Base-by-base conservation (phyloP, 2,113 vertebrate species). In the Tachuris rubrigastra region DNA sequence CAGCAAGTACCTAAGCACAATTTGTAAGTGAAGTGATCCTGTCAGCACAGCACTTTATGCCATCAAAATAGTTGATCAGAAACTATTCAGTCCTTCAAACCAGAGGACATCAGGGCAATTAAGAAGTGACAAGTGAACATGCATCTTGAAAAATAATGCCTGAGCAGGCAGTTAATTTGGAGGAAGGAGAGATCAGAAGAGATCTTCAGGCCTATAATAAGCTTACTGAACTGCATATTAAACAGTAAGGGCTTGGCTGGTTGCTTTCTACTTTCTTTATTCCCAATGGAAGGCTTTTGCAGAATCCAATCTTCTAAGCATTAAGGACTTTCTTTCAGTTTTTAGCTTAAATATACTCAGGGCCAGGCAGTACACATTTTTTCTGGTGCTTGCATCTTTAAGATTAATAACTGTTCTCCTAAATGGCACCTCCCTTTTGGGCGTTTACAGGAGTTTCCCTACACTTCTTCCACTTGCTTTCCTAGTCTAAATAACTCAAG, bases 381-480 rank as follows among this genome's bases (percentile, higher is more conserved):
- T 71, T 22, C 35, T 65, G 35, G 17, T 42, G 49, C 15, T 30
- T 0, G 0, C 6, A 56, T 31, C 27, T 72, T 49, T 39, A 50
- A 12, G 11, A 30, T 49, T 22, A 56, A 46, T 42, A 75, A 59
- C 12, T 13, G 16, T 49, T 87, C 50, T 35, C 33, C 24, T 30
- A 41, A 85, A 71, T 4, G 3, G 1, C 52, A 56, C 39, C 58
- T 46, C 39, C 20, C 15, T 71, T 50, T 78, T 62, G 13, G 20
- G 22, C 1, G 0, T 50, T 78, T 66, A 46, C 22, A 58, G 41
- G 41, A 91, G 17, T 58, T 8, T 1, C 20, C 59, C 24, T 60
- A 10, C 28, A 55, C 46, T 56, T 75, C 56, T 82, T 68, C 63
- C 53, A 39, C 59, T 77, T 72, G 30, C 35, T 60, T 52, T 85